Evolutionary conservation across 2,113 vertebrate genomes (phyloP).

Genomic region (Phaethornis superciliosus): DNA sequence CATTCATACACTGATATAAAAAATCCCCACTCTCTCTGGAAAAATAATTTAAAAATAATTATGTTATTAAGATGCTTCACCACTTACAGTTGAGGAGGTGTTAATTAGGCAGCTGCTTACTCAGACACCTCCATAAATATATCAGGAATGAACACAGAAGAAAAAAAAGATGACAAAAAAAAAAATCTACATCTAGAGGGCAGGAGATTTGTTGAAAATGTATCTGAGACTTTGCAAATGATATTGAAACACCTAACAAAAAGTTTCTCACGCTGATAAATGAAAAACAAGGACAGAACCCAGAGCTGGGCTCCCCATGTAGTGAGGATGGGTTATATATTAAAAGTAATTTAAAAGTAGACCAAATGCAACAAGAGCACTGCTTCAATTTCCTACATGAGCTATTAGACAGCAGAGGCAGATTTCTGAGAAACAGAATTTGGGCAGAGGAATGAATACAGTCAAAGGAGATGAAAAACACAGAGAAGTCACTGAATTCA

Average conservation of each 20-base stretch:
- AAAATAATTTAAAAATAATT: not conserved
- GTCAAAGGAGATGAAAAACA: not conserved
- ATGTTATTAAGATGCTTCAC: not conserved
- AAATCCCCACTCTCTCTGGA: not conserved
- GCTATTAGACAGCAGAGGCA: not conserved
- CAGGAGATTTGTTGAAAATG: not conserved
- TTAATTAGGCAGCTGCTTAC: not conserved
- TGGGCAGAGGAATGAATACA: not conserved
- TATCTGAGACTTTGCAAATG: not conserved
- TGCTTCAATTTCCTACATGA: not conserved
- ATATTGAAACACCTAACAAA: not conserved
- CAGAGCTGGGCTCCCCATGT: not conserved
- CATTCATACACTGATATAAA: not conserved
- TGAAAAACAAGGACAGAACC: not conserved
- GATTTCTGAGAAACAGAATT: not conserved
- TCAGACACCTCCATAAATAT: not conserved
- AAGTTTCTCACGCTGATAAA: not conserved
- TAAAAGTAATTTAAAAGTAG: not conserved
- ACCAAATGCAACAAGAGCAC: not conserved
- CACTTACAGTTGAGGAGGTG: not conserved
- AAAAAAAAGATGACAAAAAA: not conserved
- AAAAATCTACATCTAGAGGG: not conserved
- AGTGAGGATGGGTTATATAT: not conserved
- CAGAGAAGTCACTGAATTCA: not conserved
- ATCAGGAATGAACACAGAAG: not conserved